Evolutionary conservation across 2,113 vertebrate genomes (phyloP), one percentile per base, ranked within the genome.

Genomic region (Dasyprocta punctata): DNA sequence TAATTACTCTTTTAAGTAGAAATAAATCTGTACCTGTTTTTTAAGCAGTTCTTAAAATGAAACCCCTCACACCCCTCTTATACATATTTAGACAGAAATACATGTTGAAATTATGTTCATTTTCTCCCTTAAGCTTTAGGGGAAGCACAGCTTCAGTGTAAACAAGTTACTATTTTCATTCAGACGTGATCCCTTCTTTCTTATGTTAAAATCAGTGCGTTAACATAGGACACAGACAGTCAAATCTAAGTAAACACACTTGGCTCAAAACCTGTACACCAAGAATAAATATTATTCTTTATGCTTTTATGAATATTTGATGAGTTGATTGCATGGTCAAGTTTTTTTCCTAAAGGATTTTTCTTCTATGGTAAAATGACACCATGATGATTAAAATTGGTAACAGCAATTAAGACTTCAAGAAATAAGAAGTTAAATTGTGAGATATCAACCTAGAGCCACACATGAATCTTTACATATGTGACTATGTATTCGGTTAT

Each of bases 261-360:
- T 73, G 88, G 52, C 83, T 88, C 30, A 65, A 60, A 95, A 96
- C 49, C 52, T 96, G 78, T 90, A 92, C 75, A 96, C 10, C 54
- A 84, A 90, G 80, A 98, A 97, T 97, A 98, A 98, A 98, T 90
- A 97, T 92, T 97, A 97, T 81, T 95, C 16, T 98, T 89, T 93
- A 95, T 95, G 97, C 54, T 97, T 92, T 89, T 92, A 98, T 92
- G 98, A 97, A 98, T 97, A 96, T 75, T 95, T 95, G 61, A 47
- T 86, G 89, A 97, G 83, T 97, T 94, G 93, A 93, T 60, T 96
- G 89, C 91, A 94, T 90, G 36, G 63, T 73, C 33, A 67, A 8
- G n/a, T 86, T 85, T 75, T 47, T 12, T 10, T 36, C 26, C 7
- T 12, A 73, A 82, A 84, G 63, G 52, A 85, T 84, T 94, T 89